Evolutionary conservation across 2,888 invertebrate genomes (phyloP), one percentile per base, ranked within the genome.

Genomic region (Apamea sordens): DNA sequence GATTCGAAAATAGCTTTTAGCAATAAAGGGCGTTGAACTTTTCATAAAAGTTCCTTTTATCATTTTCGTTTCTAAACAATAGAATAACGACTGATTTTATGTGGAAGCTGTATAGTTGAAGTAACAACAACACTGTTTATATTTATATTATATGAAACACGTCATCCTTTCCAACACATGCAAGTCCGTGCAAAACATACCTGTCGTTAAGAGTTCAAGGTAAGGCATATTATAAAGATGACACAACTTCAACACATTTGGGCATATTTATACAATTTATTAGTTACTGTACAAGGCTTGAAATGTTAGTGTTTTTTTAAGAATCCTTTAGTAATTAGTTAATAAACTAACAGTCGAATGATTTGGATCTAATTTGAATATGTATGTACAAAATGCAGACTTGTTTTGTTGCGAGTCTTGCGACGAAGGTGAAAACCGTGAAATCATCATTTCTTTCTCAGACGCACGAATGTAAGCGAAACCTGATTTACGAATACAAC

Each of bases 61-160:
- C 28, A 88, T 88, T 89, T 86, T 73, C 41, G 87, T 88, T 89
- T 87, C 24, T 87, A 86, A 86, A 89, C 89, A 89, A 91, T 36
- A n/a, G 24, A 67, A 36, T 73, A 24, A 21, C 3, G 44, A 28
- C 18, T 59, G 18, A 64, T 36, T 64, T 36, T 64, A 44, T 28
- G 6, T 88, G 77, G 84, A 77, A 80, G 75, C 82, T 76, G 73
- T 77, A 64, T 67, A 80, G 28, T 80, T 65, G 1, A 53, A 47
- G 6, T 59, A n/a, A 56, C 13, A 67, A 63, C 47, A 76, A 47
- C 28, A n/a, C n/a, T 67, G 32, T 74, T 71, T 47, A 61, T 70
- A 75, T 73, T 79, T 83, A 72, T 53, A 56, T 24, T 53, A 56
- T 24, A 56, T 10, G 10, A 21, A 79, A 50, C 71, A 68, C 81